phyloP scores from a whole-genome alignment of 2,797 vertebrate genomes.

The Pangasius mekongensis region DNA sequence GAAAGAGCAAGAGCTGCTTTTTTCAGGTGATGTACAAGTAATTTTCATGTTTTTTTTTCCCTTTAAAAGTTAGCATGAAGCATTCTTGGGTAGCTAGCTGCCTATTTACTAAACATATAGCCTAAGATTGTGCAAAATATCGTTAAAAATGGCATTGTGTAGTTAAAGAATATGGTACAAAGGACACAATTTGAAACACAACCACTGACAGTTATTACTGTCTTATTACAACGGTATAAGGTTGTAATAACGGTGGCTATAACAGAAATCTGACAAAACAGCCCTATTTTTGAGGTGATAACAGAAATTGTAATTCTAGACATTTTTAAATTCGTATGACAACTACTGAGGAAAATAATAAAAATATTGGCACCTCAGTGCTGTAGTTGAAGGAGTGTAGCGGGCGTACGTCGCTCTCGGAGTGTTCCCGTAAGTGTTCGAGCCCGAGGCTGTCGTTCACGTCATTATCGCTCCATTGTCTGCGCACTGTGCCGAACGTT shows the following conservation, averaged over 20 bases:
- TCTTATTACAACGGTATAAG: neutral
- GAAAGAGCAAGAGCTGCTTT: neutral
- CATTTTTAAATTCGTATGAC: neutral
- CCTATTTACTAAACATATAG: neutral
- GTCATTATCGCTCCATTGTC: constrained; percentile 23
- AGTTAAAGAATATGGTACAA: neutral
- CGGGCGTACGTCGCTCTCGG: neutral
- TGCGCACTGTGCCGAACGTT: neutral
- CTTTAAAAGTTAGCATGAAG: neutral
- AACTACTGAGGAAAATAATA: neutral
- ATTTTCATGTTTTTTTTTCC: neutral
- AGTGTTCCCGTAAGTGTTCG: constrained; percentile 20
- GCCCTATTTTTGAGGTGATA: neutral
- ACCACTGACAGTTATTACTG: neutral
- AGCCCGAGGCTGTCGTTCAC: constrained; percentile 28
- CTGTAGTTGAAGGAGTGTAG: neutral
- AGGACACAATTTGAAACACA: neutral
- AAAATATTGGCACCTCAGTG: neutral
- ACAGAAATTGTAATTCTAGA: neutral
- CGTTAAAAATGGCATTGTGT: neutral
- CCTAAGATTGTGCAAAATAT: neutral
- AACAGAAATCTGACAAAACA: neutral
- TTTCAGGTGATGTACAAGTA: neutral
- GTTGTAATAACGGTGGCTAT: neutral
- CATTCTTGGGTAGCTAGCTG: neutral